Conservation (phyloP, 2,797 vertebrate species). For the Melanotaenia maccullochi region DNA sequence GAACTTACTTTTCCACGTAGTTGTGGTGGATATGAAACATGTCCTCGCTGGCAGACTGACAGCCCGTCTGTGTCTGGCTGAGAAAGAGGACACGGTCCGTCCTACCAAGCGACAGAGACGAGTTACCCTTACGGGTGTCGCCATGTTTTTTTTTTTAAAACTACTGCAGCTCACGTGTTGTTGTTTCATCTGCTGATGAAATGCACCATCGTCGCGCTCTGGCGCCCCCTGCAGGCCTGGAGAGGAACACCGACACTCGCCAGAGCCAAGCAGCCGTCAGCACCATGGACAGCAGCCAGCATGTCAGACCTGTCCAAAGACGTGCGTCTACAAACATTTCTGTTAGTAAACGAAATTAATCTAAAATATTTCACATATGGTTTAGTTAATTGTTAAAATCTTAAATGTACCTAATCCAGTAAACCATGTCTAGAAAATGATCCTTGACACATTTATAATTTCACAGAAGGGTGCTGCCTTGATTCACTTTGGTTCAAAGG, state of each 20-base stretch:
- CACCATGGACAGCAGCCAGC: slow-evolving; percentile 64
- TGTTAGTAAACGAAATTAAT: neutral
- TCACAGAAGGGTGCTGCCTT: too few species aligned
- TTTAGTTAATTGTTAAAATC: too few species aligned
- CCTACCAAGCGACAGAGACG: slow-evolving; percentile 58
- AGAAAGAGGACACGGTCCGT: slow-evolving; percentile 37
- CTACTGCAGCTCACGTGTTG: slow-evolving; percentile 34
- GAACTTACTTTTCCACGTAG: slow-evolving; percentile 75
- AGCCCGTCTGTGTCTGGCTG: slow-evolving; percentile 23
- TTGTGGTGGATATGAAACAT: slow-evolving; percentile 53
- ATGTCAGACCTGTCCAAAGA: neutral
- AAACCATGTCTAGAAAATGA: too few species aligned
- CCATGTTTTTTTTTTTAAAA: slow-evolving; percentile 76
- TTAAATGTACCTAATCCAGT: too few species aligned
- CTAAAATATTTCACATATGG: too few species aligned
- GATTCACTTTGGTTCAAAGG: too few species aligned
- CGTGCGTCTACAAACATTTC: neutral
- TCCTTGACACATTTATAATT: too few species aligned
- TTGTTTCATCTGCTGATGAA: neutral
- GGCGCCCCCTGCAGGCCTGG: slow-evolving; percentile 56
- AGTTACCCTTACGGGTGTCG: slow-evolving; percentile 41
- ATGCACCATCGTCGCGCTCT: slow-evolving; percentile 1
- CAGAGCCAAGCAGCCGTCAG: slow-evolving; percentile 23
- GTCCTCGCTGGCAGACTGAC: slow-evolving; percentile 40
- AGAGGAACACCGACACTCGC: slow-evolving; percentile 11